These are phyloP conservation scores for Odobenus rosmarus DNA, from an alignment of 2,113 vertebrate species.

Conservation along the genomic window DNA sequence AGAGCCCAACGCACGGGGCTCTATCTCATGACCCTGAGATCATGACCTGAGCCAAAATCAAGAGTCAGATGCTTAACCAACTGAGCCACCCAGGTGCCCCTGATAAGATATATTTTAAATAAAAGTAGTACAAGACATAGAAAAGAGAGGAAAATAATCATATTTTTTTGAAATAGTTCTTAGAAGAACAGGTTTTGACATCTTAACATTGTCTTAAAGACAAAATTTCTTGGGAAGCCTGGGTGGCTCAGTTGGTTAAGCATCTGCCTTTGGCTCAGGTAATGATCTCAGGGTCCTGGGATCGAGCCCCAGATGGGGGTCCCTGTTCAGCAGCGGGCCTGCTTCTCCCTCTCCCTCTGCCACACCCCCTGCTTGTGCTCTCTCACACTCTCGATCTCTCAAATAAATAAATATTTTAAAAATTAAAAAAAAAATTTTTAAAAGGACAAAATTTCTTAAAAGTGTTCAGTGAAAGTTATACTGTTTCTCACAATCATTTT, in stretches of 20 bases:
- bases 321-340: not conserved
- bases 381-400: not conserved
- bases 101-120: not conserved
- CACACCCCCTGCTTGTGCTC: not conserved
- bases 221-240: not conserved
- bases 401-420: too few species aligned
- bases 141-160: not conserved
- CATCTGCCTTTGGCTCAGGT: too few species aligned
- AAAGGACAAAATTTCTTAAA: not conserved
- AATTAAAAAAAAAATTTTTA: not conserved
- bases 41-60: too few species aligned
- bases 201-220: not conserved
- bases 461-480: not conserved
- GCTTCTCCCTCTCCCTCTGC: not conserved
- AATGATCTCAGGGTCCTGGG: not conserved
- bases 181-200: not conserved
- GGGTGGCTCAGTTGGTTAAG: too few species aligned
- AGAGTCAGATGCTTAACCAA: too few species aligned
- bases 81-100: not conserved
- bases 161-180: conserved; percentile 9
- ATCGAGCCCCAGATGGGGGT: not conserved
- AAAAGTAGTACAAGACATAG: not conserved
- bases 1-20: not conserved
- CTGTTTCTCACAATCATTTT: not conserved
- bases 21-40: too few species aligned